Percentiles rank a stretch among this genome's conserved stretches.
Evolutionary conservation across 2,113 vertebrate species (phyloP).

Genomic region (Galemys pyrenaicus): DNA sequence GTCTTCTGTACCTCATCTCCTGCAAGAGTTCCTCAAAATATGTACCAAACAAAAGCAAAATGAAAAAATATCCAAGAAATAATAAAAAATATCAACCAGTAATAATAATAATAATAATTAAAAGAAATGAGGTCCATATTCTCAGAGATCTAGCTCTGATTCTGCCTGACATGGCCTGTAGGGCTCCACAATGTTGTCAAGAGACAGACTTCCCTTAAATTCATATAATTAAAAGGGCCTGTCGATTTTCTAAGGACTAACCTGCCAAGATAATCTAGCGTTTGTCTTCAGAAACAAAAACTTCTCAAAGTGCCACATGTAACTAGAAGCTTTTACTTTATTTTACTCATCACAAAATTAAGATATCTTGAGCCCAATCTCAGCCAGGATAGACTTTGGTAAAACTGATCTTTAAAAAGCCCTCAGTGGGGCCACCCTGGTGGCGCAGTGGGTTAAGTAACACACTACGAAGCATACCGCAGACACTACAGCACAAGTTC

Average conservation of each 20-base stretch:
- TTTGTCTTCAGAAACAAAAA: neutral
- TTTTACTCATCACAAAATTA: neutral
- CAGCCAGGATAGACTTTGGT: neutral
- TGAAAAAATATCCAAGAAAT: neutral
- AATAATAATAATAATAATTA: neutral
- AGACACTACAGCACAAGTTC: no score
- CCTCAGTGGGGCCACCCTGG: no score
- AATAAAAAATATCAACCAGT: neutral
- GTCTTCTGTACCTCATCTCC: neutral
- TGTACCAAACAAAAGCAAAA: neutral
- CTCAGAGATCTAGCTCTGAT: neutral
- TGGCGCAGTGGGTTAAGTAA: no score
- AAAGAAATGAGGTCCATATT: neutral
- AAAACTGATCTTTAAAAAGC: neutral
- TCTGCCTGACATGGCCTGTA: neutral
- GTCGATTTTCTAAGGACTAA: neutral
- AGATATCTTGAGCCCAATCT: neutral
- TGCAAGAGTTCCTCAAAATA: neutral
- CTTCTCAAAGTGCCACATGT: neutral
- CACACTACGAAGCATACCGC: no score
- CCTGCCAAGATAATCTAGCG: neutral
- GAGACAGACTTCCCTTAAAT: neutral
- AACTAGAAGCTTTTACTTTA: neutral
- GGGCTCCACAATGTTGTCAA: neutral
- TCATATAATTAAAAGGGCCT: neutral